phyloP scores from a whole-genome alignment of 2,888 invertebrate genomes.

The Leptopilina syphax region DNA sequence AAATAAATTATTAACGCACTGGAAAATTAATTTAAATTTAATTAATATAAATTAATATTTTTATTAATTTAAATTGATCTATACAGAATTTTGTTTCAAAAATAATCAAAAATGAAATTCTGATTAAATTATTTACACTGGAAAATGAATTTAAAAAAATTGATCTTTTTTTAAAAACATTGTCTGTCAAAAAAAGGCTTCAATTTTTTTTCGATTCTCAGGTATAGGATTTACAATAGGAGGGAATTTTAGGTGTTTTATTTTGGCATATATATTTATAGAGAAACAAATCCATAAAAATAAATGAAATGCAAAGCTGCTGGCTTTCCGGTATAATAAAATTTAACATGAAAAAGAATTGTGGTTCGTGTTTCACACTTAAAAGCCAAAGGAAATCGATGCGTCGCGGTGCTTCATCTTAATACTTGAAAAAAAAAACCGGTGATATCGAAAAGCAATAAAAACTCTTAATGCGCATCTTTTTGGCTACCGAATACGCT shows the following conservation, averaged over 20 bases:
- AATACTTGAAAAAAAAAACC: conserved; percentile 4
- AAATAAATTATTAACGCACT: too few relatives aligned
- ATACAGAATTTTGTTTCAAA: too few relatives aligned
- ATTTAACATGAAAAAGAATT: conserved; percentile 15
- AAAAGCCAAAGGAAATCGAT: conserved; percentile 31
- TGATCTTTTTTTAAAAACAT: too few relatives aligned
- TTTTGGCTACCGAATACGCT: conserved; percentile 21
- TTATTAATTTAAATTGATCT: too few relatives aligned
- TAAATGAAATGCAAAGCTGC: conserved; percentile 23
- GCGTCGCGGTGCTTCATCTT: conserved; percentile 35
- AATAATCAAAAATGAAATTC: too few relatives aligned
- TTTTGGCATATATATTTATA: neutral
- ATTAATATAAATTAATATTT: too few relatives aligned
- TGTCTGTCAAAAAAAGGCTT: too few relatives aligned
- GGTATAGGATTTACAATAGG: too few relatives aligned
- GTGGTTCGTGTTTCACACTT: conserved; percentile 27
- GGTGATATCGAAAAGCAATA: conserved; percentile 34
- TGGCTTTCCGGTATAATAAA: conserved; percentile 14
- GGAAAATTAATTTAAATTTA: too few relatives aligned
- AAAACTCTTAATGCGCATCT: conserved; percentile 30
- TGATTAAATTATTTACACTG: too few relatives aligned
- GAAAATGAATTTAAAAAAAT: too few relatives aligned
- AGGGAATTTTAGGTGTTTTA: neutral
- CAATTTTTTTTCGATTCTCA: too few relatives aligned
- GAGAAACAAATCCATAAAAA: conserved; percentile 14